Evolutionary conservation across 2,113 vertebrate genomes (phyloP).

Genomic region (Balaeniceps rex): DNA sequence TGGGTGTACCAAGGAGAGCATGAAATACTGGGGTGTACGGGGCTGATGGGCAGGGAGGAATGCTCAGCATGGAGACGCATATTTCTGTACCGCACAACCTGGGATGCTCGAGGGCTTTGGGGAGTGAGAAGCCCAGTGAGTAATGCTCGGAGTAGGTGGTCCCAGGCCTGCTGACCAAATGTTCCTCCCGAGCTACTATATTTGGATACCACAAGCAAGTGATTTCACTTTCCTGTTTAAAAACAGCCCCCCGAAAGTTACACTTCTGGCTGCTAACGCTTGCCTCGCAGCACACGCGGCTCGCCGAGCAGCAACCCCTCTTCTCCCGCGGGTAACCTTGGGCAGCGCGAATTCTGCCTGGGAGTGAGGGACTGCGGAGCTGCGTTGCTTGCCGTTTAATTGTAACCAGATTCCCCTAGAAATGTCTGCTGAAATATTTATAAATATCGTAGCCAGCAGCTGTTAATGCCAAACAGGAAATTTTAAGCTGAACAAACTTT

Average conservation of each 20-base stretch:
- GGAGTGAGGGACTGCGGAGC: neutral
- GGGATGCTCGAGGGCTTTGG: neutral
- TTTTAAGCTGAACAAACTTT: conserved; percentile 65
- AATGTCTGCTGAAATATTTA: conserved; percentile 62
- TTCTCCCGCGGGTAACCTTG: neutral
- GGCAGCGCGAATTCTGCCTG: neutral
- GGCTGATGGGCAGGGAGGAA: neutral
- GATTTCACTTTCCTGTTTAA: neutral
- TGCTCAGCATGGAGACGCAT: rapidly evolving
- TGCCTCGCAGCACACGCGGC: neutral
- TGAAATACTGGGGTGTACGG: rapidly evolving
- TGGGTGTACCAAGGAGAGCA: neutral
- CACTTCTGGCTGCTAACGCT: neutral
- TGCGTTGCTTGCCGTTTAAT: neutral
- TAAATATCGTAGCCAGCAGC: conserved; percentile 54
- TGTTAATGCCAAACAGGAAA: conserved; percentile 68
- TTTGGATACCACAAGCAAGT: neutral
- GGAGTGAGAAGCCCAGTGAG: neutral
- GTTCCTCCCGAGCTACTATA: neutral
- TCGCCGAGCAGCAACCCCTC: neutral
- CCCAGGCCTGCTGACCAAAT: neutral
- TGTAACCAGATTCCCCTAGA: conserved; percentile 16
- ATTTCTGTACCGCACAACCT: neutral
- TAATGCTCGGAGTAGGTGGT: conserved; percentile 14
- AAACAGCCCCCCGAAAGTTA: neutral